Evolutionary conservation across 1,140 invertebrate genomes (phyloP).

Genomic region (Sycobia sp.): DNA sequence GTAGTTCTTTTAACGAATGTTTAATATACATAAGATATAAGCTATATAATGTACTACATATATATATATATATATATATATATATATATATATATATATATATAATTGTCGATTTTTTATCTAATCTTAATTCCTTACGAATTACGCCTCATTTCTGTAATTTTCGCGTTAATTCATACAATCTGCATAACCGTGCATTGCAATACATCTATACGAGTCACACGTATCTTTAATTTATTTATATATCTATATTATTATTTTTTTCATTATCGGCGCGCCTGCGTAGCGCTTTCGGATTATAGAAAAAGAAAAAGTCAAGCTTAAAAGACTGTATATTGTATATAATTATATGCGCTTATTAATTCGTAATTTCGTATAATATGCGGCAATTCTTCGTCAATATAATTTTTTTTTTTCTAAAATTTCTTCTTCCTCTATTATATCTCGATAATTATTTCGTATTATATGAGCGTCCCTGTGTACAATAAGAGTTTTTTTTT

Average conservation of each 20-base stretch:
- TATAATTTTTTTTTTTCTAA: neutral
- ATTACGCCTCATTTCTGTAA: neutral
- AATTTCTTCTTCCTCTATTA: too few relatives aligned
- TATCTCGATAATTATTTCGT: too few relatives aligned
- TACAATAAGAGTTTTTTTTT: neutral
- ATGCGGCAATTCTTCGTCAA: neutral
- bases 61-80: too few relatives aligned
- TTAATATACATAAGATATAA: too few relatives aligned
- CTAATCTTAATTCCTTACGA: conserved; percentile 5
- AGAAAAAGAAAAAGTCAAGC: conserved; percentile 18
- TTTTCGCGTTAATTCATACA: too few relatives aligned
- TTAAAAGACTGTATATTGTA: too few relatives aligned
- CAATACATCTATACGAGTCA: too few relatives aligned
- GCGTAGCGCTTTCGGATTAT: neutral
- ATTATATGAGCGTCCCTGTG: neutral
- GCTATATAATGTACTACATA: too few relatives aligned
- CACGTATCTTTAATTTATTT: neutral
- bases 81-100: conserved; percentile 3
- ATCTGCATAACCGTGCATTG: neutral
- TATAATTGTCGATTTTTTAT: neutral
- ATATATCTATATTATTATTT: conserved; percentile 8
- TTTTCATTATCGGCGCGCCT: neutral
- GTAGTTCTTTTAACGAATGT: conserved; percentile 7
- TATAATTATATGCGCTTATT: too few relatives aligned
- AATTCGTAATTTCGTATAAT: neutral